These are phyloP conservation scores for Pluvialis apricaria DNA, from an alignment of 2,113 vertebrate genomes.

Conservation along the genomic window DNA sequence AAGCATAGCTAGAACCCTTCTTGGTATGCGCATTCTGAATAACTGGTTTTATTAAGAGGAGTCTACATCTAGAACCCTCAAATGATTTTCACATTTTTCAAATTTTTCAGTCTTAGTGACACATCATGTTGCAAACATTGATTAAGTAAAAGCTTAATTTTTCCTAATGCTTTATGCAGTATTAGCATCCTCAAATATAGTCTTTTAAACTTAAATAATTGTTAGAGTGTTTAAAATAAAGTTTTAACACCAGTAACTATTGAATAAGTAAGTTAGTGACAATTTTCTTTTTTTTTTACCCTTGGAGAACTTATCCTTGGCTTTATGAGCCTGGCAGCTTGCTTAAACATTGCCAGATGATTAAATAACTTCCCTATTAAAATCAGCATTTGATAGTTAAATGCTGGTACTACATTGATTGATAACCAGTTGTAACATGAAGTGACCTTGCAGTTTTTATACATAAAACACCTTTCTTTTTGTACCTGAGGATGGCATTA, in stretches of 20 bases:
- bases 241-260: accelerated
- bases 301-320: background rate
- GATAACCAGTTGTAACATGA: background rate
- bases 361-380: background rate
- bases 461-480: background rate
- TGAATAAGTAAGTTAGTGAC: background rate
- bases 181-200: background rate
- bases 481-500: background rate
- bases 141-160: background rate
- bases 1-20: background rate
- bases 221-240: background rate
- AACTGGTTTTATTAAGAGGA: background rate
- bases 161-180: background rate
- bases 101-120: background rate
- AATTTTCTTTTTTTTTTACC: background rate
- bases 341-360: background rate
- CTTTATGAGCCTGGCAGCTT: background rate
- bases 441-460: background rate
- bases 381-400: background rate
- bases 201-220: background rate
- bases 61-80: background rate
- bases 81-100: background rate
- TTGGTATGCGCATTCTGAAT: background rate
- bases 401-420: background rate
- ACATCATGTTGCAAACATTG: background rate